Evolutionary conservation across 1,140 invertebrate species (phyloP).

Genomic region (Zaprionus capensis): DNA sequence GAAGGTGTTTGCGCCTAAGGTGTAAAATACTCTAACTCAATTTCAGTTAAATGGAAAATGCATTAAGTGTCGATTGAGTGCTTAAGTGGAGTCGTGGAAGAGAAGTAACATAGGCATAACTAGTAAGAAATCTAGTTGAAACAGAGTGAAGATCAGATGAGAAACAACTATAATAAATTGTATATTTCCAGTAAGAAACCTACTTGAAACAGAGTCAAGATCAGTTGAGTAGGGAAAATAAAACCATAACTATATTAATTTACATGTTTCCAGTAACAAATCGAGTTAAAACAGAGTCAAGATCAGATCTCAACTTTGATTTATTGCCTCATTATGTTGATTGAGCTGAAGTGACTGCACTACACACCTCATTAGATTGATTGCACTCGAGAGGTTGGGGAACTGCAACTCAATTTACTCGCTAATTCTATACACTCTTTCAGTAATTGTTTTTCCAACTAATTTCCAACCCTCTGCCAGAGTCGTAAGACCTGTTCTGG

Average conservation of each 20-base stretch:
- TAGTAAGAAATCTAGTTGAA: background rate
- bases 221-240: background rate
- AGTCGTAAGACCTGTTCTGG: slow-evolving; percentile 1
- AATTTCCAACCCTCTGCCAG: background rate
- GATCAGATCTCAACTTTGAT: background rate
- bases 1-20: slow-evolving; percentile 1
- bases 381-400: background rate
- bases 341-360: background rate
- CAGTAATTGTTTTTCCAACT: slow-evolving; percentile 9
- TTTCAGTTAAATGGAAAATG: slow-evolving; percentile 4
- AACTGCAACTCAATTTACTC: background rate
- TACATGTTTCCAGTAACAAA: background rate
- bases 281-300: background rate
- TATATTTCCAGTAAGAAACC: background rate
- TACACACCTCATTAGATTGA: slow-evolving; percentile 2
- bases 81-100: background rate
- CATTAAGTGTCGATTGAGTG: slow-evolving; percentile 23
- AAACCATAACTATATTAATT: background rate
- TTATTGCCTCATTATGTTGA: background rate
- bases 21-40: slow-evolving; percentile 17
- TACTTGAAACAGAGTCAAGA: background rate
- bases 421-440: slow-evolving; percentile 10
- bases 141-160: background rate
- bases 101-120: background rate
- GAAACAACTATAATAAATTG: background rate